phyloP scores from a whole-genome alignment of 2,113 vertebrate genomes.

The Glareola pratincola region DNA sequence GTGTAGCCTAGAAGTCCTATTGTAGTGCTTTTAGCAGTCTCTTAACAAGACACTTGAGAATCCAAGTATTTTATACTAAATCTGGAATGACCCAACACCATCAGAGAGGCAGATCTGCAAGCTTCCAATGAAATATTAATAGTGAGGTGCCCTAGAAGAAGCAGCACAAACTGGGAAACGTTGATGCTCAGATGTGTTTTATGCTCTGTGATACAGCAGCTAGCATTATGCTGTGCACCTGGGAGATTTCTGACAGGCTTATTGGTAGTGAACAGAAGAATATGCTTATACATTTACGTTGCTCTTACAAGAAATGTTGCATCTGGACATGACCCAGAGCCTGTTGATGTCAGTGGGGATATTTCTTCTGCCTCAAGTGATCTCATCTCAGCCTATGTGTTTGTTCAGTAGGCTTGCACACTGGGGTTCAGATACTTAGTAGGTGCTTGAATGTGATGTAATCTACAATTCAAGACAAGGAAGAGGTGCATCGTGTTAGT shows the following conservation, averaged over 20 bases:
- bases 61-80: background rate
- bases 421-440: background rate
- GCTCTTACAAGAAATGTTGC: background rate
- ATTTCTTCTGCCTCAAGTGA: background rate
- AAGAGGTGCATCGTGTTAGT: background rate
- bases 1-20: background rate
- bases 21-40: background rate
- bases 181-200: background rate
- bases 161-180: background rate
- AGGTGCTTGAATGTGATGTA: background rate
- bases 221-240: background rate
- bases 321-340: background rate
- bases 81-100: rapidly evolving
- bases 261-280: background rate
- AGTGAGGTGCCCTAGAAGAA: background rate
- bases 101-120: background rate
- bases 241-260: background rate
- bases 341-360: background rate
- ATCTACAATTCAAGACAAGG: background rate
- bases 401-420: background rate
- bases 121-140: background rate
- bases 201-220: background rate
- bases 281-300: background rate
- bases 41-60: background rate
- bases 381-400: background rate